These are phyloP conservation scores for Blera fallax DNA, from an alignment of 2,888 invertebrate genomes.

Conservation along the genomic window DNA sequence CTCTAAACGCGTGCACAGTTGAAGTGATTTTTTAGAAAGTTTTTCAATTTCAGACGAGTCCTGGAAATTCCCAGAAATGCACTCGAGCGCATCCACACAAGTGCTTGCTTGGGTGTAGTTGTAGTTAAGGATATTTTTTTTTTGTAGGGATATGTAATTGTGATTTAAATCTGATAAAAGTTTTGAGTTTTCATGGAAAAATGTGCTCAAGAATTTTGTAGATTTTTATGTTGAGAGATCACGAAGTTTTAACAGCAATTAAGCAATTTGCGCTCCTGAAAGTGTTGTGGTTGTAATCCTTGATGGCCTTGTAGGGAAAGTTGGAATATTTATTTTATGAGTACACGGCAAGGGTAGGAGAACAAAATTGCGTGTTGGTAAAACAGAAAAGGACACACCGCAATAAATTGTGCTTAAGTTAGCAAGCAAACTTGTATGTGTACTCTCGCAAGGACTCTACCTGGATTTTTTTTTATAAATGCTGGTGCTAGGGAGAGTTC, in stretches of 20 bases:
- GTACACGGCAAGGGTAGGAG: neutral
- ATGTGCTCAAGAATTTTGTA: neutral
- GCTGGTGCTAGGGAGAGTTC: no score
- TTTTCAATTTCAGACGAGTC: neutral
- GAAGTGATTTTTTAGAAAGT: neutral
- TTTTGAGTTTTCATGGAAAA: neutral
- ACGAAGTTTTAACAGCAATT: neutral
- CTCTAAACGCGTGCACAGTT: neutral
- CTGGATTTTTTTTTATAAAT: no score
- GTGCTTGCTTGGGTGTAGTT: neutral
- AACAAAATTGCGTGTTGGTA: neutral
- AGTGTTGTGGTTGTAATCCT: neutral
- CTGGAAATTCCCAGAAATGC: neutral
- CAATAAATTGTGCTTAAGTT: neutral
- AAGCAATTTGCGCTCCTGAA: neutral
- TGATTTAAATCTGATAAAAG: neutral
- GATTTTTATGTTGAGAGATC: neutral
- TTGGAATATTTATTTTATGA: neutral
- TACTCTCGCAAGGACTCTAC: neutral
- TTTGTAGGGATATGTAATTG: neutral
- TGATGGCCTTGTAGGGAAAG: neutral
- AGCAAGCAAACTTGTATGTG: neutral
- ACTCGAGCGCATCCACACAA: neutral
- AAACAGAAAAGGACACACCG: neutral
- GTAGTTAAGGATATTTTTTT: neutral